phyloP scores from a whole-genome alignment of 2,113 vertebrate genomes.

The Falco punctatus region DNA sequence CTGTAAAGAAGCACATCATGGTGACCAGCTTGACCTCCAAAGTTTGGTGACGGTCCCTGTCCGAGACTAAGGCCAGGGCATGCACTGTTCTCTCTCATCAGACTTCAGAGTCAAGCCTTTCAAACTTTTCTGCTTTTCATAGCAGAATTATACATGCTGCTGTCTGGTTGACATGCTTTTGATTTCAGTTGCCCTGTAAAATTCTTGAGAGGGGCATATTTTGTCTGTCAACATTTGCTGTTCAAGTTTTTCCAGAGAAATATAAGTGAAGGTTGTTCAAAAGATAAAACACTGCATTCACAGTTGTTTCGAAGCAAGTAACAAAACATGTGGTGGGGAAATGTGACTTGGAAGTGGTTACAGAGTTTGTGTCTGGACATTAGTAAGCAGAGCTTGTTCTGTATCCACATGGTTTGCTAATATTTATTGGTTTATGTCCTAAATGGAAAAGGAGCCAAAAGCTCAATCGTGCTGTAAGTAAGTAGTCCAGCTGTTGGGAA shows the following conservation, averaged over 20 bases:
- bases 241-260: conserved; percentile 29
- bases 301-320: conserved; percentile 24
- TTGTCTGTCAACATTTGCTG: conserved; percentile 34
- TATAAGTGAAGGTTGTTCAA: conserved; percentile 39
- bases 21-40: neutral
- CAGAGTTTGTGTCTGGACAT: neutral
- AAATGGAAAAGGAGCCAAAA: neutral
- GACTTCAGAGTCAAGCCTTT: neutral
- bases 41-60: neutral
- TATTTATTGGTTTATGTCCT: neutral
- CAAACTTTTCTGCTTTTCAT: neutral
- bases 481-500: neutral
- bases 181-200: conserved; percentile 13
- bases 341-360: conserved; percentile 25
- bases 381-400: neutral
- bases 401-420: neutral
- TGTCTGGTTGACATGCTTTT: neutral
- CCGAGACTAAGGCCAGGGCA: neutral
- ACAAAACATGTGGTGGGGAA: conserved; percentile 1
- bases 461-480: neutral
- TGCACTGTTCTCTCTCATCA: neutral
- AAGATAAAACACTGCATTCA: conserved; percentile 42
- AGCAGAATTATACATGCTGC: neutral
- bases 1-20: neutral
- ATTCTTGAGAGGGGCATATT: conserved; percentile 26